Percentiles rank a stretch among this genome's conserved stretches.
These are phyloP conservation scores for Pandemis cinnamomeana DNA, from an alignment of 2,888 invertebrate genomes.

Conservation along the genomic window DNA sequence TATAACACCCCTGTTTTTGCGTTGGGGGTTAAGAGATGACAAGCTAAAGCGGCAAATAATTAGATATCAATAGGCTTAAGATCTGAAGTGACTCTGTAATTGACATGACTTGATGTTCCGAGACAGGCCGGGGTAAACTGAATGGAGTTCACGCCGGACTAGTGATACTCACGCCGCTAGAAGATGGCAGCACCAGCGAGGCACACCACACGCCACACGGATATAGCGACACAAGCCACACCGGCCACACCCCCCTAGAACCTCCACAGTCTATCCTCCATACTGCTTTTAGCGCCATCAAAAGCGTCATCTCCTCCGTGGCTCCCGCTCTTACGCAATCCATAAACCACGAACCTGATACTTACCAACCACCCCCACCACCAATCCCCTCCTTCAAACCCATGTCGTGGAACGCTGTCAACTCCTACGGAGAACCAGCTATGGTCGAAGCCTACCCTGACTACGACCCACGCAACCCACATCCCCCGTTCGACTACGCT, in stretches of 20 bases:
- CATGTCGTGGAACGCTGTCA: conserved; percentile 73
- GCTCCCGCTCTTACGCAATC: conserved; percentile 48
- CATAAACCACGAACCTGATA: conserved; percentile 34
- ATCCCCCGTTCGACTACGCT: conserved; percentile 64
- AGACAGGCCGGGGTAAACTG: conserved; percentile 80
- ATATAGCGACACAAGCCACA: conserved; percentile 56
- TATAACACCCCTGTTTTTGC: too few species aligned
- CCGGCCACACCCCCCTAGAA: conserved; percentile 69
- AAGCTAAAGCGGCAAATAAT: neutral
- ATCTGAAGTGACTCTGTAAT: conserved; percentile 14
- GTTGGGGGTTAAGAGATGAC: neutral
- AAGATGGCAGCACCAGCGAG: conserved; percentile 60
- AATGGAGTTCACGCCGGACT: conserved; percentile 78
- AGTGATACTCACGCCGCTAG: conserved; percentile 76
- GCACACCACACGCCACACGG: conserved; percentile 55
- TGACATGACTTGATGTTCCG: conserved; percentile 60
- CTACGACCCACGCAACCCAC: conserved; percentile 65
- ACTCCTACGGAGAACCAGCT: conserved; percentile 78
- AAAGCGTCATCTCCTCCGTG: conserved; percentile 64
- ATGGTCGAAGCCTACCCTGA: conserved; percentile 65
- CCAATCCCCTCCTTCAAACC: conserved; percentile 66
- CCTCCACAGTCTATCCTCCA: conserved; percentile 73
- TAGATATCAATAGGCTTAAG: neutral
- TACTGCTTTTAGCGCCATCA: conserved; percentile 74
- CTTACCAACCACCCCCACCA: conserved; percentile 68